Evolutionary conservation across 2,888 invertebrate species (phyloP).

Genomic region (Orthosia cruda): DNA sequence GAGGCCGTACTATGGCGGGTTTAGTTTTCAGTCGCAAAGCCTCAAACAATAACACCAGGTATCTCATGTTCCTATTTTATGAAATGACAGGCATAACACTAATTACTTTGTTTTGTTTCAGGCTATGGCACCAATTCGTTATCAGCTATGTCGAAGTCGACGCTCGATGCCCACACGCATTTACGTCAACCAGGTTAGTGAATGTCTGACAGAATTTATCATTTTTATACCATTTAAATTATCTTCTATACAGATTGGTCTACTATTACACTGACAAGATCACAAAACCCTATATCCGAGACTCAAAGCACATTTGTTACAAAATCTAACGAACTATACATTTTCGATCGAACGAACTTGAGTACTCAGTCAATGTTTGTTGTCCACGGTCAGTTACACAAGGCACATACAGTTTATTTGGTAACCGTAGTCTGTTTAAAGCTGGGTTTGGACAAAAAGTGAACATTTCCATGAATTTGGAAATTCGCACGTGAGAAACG

Average conservation of each 20-base stretch:
- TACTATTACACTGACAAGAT: background rate
- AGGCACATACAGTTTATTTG: constrained; percentile 85
- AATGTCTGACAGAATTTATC: background rate
- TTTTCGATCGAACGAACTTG: constrained; percentile 72
- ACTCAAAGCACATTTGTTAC: constrained; percentile 13
- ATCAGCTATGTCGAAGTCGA: constrained; percentile 95
- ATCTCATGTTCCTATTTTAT: background rate
- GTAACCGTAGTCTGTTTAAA: constrained; percentile 68
- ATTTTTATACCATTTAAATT: background rate
- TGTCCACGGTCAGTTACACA: constrained; percentile 90
- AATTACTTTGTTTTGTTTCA: constrained; percentile 89
- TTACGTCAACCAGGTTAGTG: constrained; percentile 96
- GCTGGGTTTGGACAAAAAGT: background rate
- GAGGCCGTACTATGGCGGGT: too few relatives aligned
- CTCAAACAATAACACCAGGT: background rate
- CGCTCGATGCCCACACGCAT: constrained; percentile 97
- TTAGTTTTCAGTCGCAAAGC: background rate
- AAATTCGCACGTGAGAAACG: background rate
- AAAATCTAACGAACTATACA: constrained; percentile 82
- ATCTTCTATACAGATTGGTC: background rate
- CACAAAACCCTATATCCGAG: background rate
- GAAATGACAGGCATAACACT: background rate
- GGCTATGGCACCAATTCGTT: constrained; percentile 97
- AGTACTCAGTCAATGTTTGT: constrained; percentile 82
- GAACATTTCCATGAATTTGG: background rate